phyloP scores from a whole-genome alignment of 1,140 invertebrate species.

The Drosophila takahashii region DNA sequence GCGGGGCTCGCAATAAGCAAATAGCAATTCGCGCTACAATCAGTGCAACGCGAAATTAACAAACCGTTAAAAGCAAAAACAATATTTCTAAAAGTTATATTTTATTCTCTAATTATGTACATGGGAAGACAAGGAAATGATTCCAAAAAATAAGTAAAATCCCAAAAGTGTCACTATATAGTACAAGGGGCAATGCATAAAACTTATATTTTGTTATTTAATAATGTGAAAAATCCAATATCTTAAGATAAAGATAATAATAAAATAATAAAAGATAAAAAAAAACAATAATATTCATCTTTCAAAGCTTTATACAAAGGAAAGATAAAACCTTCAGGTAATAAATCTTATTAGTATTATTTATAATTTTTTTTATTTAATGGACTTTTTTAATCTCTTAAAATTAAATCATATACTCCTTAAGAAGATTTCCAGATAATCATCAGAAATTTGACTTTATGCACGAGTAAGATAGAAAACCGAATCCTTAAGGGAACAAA shows the following conservation, averaged over 20 bases:
- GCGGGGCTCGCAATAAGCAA: constrained; percentile 10
- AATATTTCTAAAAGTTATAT: neutral
- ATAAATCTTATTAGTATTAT: too few species aligned
- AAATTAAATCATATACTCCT: neutral
- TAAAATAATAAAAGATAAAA: too few species aligned
- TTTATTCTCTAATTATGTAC: neutral
- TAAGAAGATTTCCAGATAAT: constrained; percentile 20
- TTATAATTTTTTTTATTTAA: neutral
- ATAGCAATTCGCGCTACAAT: constrained; percentile 7
- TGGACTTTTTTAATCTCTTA: neutral
- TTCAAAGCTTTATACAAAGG: too few species aligned
- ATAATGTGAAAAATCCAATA: neutral
- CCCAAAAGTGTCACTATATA: neutral
- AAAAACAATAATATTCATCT: too few species aligned
- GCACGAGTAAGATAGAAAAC: constrained; percentile 2
- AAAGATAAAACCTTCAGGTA: neutral
- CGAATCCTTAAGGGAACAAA: constrained; percentile 18
- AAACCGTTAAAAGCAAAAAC: constrained; percentile 4
- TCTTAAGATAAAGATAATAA: too few species aligned
- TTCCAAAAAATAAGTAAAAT: neutral
- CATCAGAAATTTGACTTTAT: constrained; percentile 2
- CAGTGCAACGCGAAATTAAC: constrained; percentile 6
- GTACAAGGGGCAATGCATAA: neutral
- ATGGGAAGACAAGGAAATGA: neutral
- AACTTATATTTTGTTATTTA: neutral